A percentile compares a stretch with the other conserved stretches of the same genome.
Conservation (phyloP, 2,113 vertebrate species). For the Caranx melampygus region DNA sequence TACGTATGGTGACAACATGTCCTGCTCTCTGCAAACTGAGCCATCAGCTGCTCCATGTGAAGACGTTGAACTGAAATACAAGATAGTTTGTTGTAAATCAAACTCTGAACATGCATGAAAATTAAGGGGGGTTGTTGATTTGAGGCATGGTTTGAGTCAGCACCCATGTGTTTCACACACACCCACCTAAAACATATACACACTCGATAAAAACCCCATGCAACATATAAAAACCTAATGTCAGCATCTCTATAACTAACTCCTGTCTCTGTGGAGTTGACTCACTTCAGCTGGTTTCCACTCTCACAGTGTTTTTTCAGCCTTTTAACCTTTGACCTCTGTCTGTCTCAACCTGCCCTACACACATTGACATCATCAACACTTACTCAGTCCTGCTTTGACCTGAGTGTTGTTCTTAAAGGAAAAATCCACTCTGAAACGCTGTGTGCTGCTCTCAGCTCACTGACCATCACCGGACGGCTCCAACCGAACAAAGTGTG, state of each 20-base stretch:
- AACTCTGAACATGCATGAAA: constrained; percentile 55
- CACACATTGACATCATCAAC: neutral
- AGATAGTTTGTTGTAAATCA: neutral
- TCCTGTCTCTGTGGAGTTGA: constrained; percentile 13
- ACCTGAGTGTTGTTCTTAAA: constrained; percentile 16
- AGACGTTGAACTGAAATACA: neutral
- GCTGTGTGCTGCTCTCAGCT: neutral
- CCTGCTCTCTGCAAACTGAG: neutral
- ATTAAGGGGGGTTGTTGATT: neutral
- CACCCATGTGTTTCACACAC: constrained; percentile 1
- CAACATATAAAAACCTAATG: neutral
- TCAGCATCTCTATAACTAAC: constrained; percentile 15
- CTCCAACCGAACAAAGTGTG: neutral
- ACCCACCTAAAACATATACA: neutral
- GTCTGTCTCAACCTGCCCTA: constrained; percentile 72
- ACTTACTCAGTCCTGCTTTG: constrained; percentile 11
- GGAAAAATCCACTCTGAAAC: constrained; percentile 30
- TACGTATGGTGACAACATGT: neutral
- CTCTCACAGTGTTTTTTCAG: constrained; percentile 34
- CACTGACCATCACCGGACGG: neutral
- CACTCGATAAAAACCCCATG: neutral
- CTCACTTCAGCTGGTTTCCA: constrained; percentile 4
- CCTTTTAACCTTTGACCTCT: constrained; percentile 66
- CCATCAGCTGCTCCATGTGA: neutral
- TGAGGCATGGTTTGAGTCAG: constrained; percentile 43